Evolutionary conservation across 2,797 vertebrate species (phyloP).

Genomic region (Sebastes aleutianus): DNA sequence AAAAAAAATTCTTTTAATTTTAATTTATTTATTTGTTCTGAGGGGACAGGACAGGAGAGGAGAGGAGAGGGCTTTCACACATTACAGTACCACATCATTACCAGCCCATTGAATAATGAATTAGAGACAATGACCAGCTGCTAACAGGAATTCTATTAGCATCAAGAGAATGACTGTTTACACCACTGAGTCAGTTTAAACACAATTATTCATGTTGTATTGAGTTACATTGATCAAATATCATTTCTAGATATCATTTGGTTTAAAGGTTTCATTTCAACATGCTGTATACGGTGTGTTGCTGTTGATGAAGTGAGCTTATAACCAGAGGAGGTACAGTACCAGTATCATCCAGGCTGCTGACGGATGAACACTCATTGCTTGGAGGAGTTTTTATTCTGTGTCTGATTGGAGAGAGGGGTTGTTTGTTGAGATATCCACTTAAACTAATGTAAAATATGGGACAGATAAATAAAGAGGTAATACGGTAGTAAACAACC

Average conservation of each 20-base stretch:
- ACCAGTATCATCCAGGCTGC: neutral
- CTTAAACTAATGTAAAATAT: neutral
- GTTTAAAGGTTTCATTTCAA: neutral
- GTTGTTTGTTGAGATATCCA: neutral
- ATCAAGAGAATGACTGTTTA: conserved; percentile 68
- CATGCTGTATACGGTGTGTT: neutral
- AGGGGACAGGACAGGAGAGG: neutral
- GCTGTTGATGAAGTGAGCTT: too few relatives aligned
- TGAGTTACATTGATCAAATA: neutral
- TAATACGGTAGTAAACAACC: neutral
- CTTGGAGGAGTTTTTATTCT: neutral
- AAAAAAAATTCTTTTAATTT: neutral
- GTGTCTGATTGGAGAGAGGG: neutral
- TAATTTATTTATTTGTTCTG: neutral
- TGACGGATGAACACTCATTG: neutral
- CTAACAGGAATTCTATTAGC: conserved; percentile 69
- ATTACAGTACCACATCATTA: conserved; percentile 49
- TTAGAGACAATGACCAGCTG: conserved; percentile 64
- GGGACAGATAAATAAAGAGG: too few relatives aligned
- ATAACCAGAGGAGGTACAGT: neutral
- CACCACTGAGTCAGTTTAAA: conserved; percentile 29
- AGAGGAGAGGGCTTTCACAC: conserved; percentile 23
- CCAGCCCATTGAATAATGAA: conserved; percentile 64
- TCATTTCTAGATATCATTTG: neutral
- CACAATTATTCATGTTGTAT: conserved; percentile 24